Percentiles rank a stretch among this genome's conserved stretches.
phyloP scores from a whole-genome alignment of 2,797 vertebrate species.

The Malurus splendens region DNA sequence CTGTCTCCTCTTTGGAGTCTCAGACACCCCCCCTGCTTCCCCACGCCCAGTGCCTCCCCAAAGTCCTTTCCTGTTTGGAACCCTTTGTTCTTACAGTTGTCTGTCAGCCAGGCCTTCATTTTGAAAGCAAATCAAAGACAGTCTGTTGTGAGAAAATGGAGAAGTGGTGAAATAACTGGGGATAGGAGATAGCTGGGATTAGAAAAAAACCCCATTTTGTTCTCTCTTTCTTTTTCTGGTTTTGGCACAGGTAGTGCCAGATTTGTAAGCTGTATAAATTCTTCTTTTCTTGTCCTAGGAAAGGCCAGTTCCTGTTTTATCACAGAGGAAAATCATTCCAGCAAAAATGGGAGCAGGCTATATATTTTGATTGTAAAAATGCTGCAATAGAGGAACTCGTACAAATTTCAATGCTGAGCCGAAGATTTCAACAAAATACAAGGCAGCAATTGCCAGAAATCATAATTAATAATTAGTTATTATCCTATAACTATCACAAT shows the following conservation, averaged over 20 bases:
- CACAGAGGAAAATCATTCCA: background rate
- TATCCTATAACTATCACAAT: conserved; percentile 46
- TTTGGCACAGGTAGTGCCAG: background rate
- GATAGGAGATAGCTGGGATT: background rate
- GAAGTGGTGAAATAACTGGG: background rate
- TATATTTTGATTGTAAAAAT: conserved; percentile 20
- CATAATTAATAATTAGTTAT: conserved; percentile 56
- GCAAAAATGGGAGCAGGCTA: background rate
- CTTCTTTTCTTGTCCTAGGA: background rate
- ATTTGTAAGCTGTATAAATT: background rate
- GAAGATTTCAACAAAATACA: conserved; percentile 17
- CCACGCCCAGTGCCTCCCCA: background rate
- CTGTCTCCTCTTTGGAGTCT: background rate
- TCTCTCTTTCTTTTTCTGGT: background rate
- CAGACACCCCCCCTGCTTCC: background rate
- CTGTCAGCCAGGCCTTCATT: conserved; percentile 11
- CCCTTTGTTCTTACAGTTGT: background rate
- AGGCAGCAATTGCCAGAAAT: conserved; percentile 19
- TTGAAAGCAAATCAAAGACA: background rate
- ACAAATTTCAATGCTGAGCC: background rate
- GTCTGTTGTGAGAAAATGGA: background rate
- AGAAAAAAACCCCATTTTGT: background rate
- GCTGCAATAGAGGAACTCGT: conserved; percentile 9
- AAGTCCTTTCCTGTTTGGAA: background rate
- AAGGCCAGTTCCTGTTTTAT: background rate